phyloP scores from a whole-genome alignment of 1,140 invertebrate species.

The Drosophila nigromelanica region DNA sequence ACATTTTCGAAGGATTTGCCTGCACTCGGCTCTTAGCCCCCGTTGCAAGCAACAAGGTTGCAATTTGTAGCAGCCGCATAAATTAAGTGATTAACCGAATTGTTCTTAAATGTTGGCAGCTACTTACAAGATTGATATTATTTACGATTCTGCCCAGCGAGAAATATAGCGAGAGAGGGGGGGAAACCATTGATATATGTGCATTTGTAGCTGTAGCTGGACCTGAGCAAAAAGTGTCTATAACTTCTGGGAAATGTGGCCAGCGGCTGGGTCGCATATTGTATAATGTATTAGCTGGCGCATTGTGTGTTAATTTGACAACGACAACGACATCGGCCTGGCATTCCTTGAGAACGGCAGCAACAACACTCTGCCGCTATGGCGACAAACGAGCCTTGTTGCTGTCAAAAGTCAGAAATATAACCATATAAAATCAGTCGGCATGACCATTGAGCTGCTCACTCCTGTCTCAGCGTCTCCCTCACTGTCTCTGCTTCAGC shows the following conservation, averaged over 20 bases:
- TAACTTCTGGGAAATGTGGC: conserved; percentile 63
- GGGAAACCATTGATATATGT: conserved; percentile 16
- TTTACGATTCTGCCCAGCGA: conserved; percentile 48
- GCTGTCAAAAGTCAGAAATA: conserved; percentile 77
- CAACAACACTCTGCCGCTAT: conserved; percentile 60
- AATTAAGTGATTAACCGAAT: conserved; percentile 78
- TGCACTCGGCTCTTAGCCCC: background rate
- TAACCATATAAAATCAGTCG: conserved; percentile 80
- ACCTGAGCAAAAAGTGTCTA: conserved; percentile 46
- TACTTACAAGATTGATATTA: conserved; percentile 71
- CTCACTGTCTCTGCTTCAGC: conserved; percentile 14
- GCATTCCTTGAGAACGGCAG: conserved; percentile 63
- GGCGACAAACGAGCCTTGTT: conserved; percentile 78
- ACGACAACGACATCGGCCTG: conserved; percentile 49
- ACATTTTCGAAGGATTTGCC: conserved; percentile 45
- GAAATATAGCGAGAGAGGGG: background rate
- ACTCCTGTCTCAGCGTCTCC: conserved; percentile 37
- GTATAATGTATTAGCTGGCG: conserved; percentile 77
- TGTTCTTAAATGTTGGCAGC: conserved; percentile 72
- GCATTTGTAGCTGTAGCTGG: background rate
- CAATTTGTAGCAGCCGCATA: conserved; percentile 69
- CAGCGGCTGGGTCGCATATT: conserved; percentile 42
- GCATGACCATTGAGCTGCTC: conserved; percentile 56
- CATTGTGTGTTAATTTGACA: conserved; percentile 81
- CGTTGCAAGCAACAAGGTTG: conserved; percentile 64